Evolutionary conservation across 2,888 invertebrate genomes (phyloP), one percentile per base, ranked within the genome.

Genomic region (Xylocampa areola): DNA sequence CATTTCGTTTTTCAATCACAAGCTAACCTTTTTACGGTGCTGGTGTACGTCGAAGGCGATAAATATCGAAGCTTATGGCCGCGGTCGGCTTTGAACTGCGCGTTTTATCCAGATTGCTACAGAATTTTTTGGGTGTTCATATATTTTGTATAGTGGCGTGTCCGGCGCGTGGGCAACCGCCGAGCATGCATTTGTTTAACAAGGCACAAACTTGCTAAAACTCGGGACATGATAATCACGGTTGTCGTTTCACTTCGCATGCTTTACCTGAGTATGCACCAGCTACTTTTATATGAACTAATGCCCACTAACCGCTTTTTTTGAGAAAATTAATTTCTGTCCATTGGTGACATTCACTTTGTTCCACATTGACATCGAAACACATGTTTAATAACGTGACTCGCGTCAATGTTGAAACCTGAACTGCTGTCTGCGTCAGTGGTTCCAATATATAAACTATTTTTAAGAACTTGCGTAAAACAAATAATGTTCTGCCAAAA

Each of bases 31-130:
- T 90, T 89, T 88, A 88, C 87, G 82, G 84, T 77, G 83, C 76
- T 76, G 78, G 83, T 82, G 84, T 79, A 82, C 81, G 80, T 75
- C 79, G 77, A 77, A 62, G 77, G 83, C 84, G 89, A 93, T 94
- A 94, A 94, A 93, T 88, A 89, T 87, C 79, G 85, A 73, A 91
- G 81, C 84, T 92, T 93, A 94, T 83, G 89, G 87, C 80, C 80
- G 89, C 93, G 93, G 93, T 61, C 79, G 73, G 84, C 91, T 92
- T 92, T 92, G 90, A 91, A 78, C 79, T 73, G 79, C 75, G 69
- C 79, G 77, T 76, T 84, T 84, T 84, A 85, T 82, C 85, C 86
- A 84, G 85, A 85, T 85, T 80, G 85, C 80, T 83, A 79, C 79
- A 81, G 65, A 68, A 68, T 62, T 65, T 78, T 76, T 77, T 77